Conservation (phyloP, 2,797 vertebrate genomes). For the Pterois miles region DNA sequence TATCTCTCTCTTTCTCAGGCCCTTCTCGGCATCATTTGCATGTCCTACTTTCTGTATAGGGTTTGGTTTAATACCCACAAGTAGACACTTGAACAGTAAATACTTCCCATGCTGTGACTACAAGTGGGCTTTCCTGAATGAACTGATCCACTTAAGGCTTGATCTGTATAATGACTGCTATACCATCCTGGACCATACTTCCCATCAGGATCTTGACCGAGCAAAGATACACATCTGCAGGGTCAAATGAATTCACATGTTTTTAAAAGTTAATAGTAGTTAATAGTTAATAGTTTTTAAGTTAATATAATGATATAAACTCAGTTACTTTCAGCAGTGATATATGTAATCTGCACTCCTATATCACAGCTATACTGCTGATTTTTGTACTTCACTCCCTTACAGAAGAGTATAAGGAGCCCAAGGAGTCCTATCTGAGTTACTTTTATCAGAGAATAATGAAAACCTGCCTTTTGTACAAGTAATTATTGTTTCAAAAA, state of each 20-base stretch:
- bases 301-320: constrained; percentile 17
- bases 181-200: constrained; percentile 5
- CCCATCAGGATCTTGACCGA: constrained; percentile 27
- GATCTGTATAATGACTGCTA: constrained; percentile 42
- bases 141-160: constrained; percentile 73
- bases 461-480: neutral
- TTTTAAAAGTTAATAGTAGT: too few species aligned
- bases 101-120: constrained; percentile 67
- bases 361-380: neutral
- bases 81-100: constrained; percentile 78
- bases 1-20: constrained; percentile 54
- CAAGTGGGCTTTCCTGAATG: constrained; percentile 64
- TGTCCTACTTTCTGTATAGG: constrained; percentile 80
- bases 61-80: constrained; percentile 79
- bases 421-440: neutral
- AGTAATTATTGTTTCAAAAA: neutral
- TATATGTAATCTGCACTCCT: neutral
- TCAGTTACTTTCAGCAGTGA: neutral
- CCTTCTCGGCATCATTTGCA: constrained; percentile 71
- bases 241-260: neutral
- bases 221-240: constrained; percentile 12
- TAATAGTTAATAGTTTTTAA: too few species aligned
- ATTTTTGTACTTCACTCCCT: neutral
- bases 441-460: neutral
- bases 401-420: neutral